Percentiles rank a stretch among this genome's conserved stretches.
These are phyloP conservation scores for Xanthorhoe spadicearia DNA, from an alignment of 2,888 invertebrate species.

Conservation along the genomic window DNA sequence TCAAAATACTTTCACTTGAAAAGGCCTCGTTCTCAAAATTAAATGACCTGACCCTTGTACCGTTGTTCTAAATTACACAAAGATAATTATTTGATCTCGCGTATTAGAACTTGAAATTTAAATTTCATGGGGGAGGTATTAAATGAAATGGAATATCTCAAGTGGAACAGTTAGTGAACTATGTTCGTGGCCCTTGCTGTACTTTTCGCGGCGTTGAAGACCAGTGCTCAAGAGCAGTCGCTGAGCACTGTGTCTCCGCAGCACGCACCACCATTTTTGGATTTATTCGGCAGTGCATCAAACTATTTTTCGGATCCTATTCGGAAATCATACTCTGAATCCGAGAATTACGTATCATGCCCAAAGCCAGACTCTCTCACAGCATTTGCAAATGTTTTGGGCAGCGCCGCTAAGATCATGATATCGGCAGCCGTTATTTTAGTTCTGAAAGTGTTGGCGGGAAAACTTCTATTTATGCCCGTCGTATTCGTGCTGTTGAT, in stretches of 20 bases:
- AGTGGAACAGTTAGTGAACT: constrained; percentile 75
- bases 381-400: constrained; percentile 72
- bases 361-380: constrained; percentile 71
- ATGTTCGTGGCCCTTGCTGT: constrained; percentile 71
- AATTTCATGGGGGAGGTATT: constrained; percentile 80
- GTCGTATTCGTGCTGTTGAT: constrained; percentile 66
- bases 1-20: constrained; percentile 50
- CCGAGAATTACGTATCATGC: constrained; percentile 65
- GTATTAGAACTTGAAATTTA: constrained; percentile 68
- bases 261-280: constrained; percentile 64
- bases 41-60: constrained; percentile 62
- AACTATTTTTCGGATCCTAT: constrained; percentile 69
- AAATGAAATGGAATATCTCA: constrained; percentile 64
- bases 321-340: constrained; percentile 70
- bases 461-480: constrained; percentile 74
- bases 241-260: constrained; percentile 64
- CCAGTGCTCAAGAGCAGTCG: constrained; percentile 67
- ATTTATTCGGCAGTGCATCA: constrained; percentile 72
- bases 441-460: constrained; percentile 70
- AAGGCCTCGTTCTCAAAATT: constrained; percentile 54
- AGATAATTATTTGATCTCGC: constrained; percentile 67
- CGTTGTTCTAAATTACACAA: constrained; percentile 63
- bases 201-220: constrained; percentile 61
- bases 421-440: constrained; percentile 73
- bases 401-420: constrained; percentile 79